Conservation (phyloP, 1,140 invertebrate species). For the Bombus affinis region DNA sequence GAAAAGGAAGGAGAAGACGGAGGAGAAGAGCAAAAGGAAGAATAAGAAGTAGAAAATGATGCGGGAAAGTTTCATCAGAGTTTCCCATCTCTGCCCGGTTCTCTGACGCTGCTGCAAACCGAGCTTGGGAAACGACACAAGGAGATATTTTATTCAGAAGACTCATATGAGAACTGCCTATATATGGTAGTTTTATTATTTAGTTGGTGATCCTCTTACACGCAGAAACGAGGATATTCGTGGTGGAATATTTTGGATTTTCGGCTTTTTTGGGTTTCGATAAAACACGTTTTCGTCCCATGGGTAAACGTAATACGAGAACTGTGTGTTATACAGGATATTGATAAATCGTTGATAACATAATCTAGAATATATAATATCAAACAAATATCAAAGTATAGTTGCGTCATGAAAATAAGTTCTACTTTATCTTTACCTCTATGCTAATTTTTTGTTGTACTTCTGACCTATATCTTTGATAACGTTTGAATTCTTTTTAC, state of each 20-base stretch:
- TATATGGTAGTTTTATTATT: constrained; percentile 41
- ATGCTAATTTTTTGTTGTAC: background rate
- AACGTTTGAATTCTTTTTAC: background rate
- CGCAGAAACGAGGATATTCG: background rate
- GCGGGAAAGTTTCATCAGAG: constrained; percentile 50
- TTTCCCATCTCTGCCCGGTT: background rate
- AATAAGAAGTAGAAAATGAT: constrained; percentile 39
- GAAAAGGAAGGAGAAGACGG: background rate
- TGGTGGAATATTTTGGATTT: background rate
- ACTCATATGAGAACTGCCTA: constrained; percentile 39
- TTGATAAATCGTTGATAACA: background rate
- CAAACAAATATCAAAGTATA: background rate
- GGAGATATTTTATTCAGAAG: constrained; percentile 72
- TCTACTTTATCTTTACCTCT: background rate
- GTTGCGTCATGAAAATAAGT: background rate
- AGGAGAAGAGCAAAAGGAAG: background rate
- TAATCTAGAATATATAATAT: too few species aligned
- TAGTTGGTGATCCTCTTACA: constrained; percentile 21
- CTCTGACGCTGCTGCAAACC: constrained; percentile 19
- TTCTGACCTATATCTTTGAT: background rate
- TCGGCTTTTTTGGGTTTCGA: background rate
- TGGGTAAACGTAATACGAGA: too few species aligned
- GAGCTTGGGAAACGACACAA: constrained; percentile 50
- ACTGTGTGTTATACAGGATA: background rate
- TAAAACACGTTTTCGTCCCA: background rate